These are phyloP conservation scores for Eulemur macaco DNA, from an alignment of 2,113 vertebrate species.

Conservation along the genomic window DNA sequence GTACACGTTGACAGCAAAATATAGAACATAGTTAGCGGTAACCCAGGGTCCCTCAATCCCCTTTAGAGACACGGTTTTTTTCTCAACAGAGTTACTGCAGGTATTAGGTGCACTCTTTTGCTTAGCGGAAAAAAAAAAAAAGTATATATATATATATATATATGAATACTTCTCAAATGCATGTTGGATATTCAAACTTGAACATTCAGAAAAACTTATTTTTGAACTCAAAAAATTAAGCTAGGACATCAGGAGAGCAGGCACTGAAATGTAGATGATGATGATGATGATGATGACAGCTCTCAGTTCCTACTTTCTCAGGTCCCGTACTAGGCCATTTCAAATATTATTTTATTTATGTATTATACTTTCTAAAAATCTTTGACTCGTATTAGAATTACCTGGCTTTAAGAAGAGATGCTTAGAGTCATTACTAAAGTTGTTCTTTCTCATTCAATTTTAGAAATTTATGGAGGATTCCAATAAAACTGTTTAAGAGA, in stretches of 20 bases:
- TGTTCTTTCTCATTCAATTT: background rate
- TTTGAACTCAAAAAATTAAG: background rate
- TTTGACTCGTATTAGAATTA: background rate
- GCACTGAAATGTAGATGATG: background rate
- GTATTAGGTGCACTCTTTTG: background rate
- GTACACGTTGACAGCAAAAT: conserved; percentile 35
- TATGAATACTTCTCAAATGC: background rate
- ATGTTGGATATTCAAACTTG: background rate
- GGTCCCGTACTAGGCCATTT: no score
- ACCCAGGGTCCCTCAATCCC: background rate
- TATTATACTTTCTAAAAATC: background rate
- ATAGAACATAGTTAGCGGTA: background rate
- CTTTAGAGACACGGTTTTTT: background rate
- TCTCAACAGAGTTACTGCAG: background rate
- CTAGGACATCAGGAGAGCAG: background rate
- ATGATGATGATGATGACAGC: background rate
- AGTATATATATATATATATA: background rate
- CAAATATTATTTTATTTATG: background rate
- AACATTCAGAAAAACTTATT: background rate
- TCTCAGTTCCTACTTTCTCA: background rate
- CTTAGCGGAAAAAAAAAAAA: background rate
- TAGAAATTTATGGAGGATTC: background rate
- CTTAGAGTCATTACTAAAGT: background rate
- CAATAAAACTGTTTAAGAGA: background rate
- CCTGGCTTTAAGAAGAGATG: background rate